These are phyloP conservation scores for Taphrorychus bicolor DNA, from an alignment of 2,888 invertebrate species.

Conservation along the genomic window DNA sequence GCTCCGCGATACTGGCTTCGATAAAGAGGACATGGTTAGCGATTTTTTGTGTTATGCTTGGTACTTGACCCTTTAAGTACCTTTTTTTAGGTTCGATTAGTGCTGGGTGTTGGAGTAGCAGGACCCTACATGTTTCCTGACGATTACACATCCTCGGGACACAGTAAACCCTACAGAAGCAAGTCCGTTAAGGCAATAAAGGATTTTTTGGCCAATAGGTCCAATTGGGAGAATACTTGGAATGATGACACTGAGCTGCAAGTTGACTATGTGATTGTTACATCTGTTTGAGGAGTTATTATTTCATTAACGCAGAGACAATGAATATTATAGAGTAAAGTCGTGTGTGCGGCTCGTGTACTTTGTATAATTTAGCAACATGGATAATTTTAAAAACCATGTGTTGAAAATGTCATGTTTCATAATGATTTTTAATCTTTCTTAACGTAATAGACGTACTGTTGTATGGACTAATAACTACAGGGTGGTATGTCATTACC, in stretches of 20 bases:
- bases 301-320: no score
- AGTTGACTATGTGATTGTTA: constrained; percentile 64
- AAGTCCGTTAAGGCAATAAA: constrained; percentile 64
- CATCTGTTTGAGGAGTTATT: constrained; percentile 50
- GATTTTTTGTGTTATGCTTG: not conserved
- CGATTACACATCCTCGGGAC: constrained; percentile 55
- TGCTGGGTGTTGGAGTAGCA: constrained; percentile 75
- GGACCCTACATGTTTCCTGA: constrained; percentile 73
- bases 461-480: no score
- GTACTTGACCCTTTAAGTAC: constrained; percentile 4
- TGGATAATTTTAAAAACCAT: no score
- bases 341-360: no score
- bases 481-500: no score
- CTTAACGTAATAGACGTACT: no score
- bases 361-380: no score
- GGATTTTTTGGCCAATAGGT: constrained; percentile 67
- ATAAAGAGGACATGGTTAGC: constrained; percentile 38
- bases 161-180: constrained; percentile 73
- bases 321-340: no score
- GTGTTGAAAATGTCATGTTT: no score
- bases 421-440: no score
- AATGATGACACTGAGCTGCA: constrained; percentile 54
- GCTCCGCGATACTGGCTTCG: constrained; percentile 35
- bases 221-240: constrained; percentile 70
- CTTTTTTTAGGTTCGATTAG: constrained; percentile 67